phyloP scores from a whole-genome alignment of 2,113 vertebrate genomes.

The Pelodiscus sinensis region DNA sequence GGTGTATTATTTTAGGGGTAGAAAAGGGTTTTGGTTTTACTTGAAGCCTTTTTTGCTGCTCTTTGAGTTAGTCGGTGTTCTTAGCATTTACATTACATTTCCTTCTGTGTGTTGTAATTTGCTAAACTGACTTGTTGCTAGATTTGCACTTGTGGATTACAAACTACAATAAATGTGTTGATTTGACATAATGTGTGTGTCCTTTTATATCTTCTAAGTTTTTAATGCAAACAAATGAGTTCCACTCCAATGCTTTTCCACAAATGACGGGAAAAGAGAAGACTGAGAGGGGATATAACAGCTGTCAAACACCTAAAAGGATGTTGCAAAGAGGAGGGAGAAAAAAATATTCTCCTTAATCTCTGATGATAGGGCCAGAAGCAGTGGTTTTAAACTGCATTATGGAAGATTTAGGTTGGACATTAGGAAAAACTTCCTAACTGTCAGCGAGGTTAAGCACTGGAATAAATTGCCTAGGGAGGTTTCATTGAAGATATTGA shows the following conservation, averaged over 20 bases:
- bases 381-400: too few species aligned
- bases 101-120: conserved; percentile 69
- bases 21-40: neutral
- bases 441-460: too few species aligned
- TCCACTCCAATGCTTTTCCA: neutral
- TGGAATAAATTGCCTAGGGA: too few species aligned
- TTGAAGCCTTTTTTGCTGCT: conserved; percentile 61
- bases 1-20: conserved; percentile 52
- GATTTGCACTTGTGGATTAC: conserved; percentile 76
- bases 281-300: too few species aligned
- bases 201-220: conserved; percentile 27
- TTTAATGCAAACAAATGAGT: neutral
- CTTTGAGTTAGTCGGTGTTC: conserved; percentile 51
- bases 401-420: too few species aligned
- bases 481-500: too few species aligned
- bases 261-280: too few species aligned
- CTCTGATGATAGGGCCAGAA: too few species aligned
- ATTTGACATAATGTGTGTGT: conserved; percentile 36
- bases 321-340: too few species aligned
- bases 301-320: too few species aligned
- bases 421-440: too few species aligned
- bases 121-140: conserved; percentile 73
- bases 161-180: conserved; percentile 75
- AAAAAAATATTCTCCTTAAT: too few species aligned
- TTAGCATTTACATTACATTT: conserved; percentile 69